Percentiles rank a stretch among this genome's conserved stretches.
Conservation (phyloP, 2,797 vertebrate genomes). For the Ispidina picta region DNA sequence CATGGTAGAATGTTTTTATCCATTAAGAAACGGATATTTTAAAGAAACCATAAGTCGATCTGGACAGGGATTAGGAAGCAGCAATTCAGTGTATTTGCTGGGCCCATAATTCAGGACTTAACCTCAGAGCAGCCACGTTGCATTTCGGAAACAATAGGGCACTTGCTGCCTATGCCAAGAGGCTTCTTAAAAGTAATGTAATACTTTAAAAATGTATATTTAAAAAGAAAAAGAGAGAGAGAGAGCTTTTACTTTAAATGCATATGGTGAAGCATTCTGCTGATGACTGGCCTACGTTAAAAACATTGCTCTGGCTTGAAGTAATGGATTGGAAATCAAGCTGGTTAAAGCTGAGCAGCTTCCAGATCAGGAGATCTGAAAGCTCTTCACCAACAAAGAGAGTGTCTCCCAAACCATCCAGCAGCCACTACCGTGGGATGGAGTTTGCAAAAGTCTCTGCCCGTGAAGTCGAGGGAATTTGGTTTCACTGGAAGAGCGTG, state of each 20-base stretch:
- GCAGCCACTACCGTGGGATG: background rate
- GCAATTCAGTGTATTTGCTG: slow-evolving; percentile 49
- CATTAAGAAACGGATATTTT: slow-evolving; percentile 73
- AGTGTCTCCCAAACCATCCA: background rate
- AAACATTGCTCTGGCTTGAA: background rate
- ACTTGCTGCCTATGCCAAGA: slow-evolving; percentile 45
- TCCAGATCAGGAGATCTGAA: slow-evolving; percentile 2
- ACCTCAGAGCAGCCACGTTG: slow-evolving; percentile 69
- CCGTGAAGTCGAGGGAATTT: background rate
- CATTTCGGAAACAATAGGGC: slow-evolving; percentile 63
- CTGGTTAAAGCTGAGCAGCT: background rate
- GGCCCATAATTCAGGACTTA: slow-evolving; percentile 62
- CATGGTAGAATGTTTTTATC: slow-evolving; percentile 61
- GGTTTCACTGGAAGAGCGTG: background rate
- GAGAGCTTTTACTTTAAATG: background rate
- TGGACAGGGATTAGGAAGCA: slow-evolving; percentile 61
- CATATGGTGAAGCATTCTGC: background rate
- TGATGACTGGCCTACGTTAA: background rate
- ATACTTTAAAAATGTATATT: slow-evolving; percentile 61
- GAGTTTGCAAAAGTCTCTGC: background rate
- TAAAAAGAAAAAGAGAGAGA: slow-evolving; percentile 13
- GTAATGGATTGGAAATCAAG: background rate
- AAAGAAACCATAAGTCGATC: slow-evolving; percentile 69
- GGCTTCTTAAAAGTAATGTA: slow-evolving; percentile 62
- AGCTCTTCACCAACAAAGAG: background rate